These are phyloP conservation scores for Loris lydekkerianus DNA, from an alignment of 2,797 vertebrate genomes.

Conservation along the genomic window DNA sequence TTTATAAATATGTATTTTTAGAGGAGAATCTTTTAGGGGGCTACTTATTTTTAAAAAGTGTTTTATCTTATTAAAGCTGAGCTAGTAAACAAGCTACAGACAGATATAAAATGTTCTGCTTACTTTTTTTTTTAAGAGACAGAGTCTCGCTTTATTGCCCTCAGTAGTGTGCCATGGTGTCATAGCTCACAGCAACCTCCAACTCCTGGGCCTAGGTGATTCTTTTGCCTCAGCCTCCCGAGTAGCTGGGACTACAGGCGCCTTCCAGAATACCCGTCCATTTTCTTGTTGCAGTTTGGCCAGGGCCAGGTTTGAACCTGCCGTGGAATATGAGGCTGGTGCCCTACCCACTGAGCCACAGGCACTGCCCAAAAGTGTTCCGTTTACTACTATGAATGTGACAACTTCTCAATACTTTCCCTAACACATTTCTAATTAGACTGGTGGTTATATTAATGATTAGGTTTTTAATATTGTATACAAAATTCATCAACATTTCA, in stretches of 20 bases:
- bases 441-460: neutral
- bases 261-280: too few species aligned
- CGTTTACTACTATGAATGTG: neutral
- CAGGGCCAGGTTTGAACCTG: too few species aligned
- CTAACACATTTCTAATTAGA: neutral
- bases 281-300: too few species aligned
- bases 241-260: too few species aligned
- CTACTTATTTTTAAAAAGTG: neutral
- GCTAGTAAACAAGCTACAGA: neutral
- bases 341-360: too few species aligned
- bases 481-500: constrained; percentile 16
- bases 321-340: too few species aligned
- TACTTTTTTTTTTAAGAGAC: neutral
- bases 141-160: too few species aligned
- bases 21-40: neutral
- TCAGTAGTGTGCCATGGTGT: too few species aligned
- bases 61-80: constrained; percentile 50
- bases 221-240: too few species aligned
- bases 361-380: neutral
- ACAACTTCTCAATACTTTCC: constrained; percentile 27
- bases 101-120: neutral
- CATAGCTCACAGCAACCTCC: too few species aligned
- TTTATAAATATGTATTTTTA: neutral
- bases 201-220: too few species aligned
- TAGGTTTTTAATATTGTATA: constrained; percentile 12